Evolutionary conservation across 2,113 vertebrate species (phyloP), one percentile per base, ranked within the genome.

Genomic region (Saccopteryx leptura): DNA sequence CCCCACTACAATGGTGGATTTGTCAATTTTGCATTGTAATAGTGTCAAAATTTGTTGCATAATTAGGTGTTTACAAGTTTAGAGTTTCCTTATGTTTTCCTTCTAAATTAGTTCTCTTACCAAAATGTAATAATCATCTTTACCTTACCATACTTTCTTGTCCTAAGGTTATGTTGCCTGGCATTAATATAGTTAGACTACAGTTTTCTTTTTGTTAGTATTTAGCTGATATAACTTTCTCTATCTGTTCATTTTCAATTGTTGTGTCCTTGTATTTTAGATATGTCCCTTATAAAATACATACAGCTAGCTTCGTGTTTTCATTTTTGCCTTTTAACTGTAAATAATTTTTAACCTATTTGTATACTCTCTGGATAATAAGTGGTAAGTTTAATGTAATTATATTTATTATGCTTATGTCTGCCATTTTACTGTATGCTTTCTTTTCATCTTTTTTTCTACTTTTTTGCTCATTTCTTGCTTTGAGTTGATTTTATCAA

Each of bases 291-390:
- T 71, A 23, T 50, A 93, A 87, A 92, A 74, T 48, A 46, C 2
- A 28, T n/a, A 60, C 4, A 87, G 28, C n/a, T 78, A n/a, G 10
- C 48, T 89, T 52, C 17, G 10, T 78, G 2, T 81, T 79, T 82
- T 72, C 14, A 24, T 63, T 85, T 88, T 88, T 69, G 17, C 19
- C 56, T 91, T 92, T 83, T 24, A n/a, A 65, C 2, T 68, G 0
- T 50, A 83, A 96, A 74, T 46, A 86, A 78, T n/a, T 48, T 92
- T 91, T 79, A 5, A 90, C 39, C 72, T 86, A 21, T 52, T 91
- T 75, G 31, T 14, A 88, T 76, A n/a, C 61, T 68, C 8, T 75
- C 71, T 71, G 71, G 23, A n/a, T 21, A 83, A 21, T 28, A 79
- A 63, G 15, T 46, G 17, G 23, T n/a, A 66, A 92, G 4, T 52